Conservation (phyloP, 2,113 vertebrate species). For the Dunckerocampus dactyliophorus region DNA sequence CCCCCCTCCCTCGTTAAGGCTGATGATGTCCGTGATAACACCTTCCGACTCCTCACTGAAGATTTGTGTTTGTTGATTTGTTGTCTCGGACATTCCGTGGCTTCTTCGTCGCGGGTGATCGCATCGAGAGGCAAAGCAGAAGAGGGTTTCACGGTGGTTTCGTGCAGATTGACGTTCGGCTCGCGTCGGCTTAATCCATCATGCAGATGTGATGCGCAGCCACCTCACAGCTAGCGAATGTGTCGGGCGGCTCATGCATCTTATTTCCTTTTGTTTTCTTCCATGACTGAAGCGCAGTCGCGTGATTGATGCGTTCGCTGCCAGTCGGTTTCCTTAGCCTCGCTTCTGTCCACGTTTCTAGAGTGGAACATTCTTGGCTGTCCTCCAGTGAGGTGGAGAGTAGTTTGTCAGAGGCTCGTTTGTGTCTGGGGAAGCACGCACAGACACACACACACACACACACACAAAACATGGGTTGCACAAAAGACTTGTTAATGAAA, state of each 20-base stretch:
- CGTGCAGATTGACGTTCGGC: constrained; percentile 44
- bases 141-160: constrained; percentile 25
- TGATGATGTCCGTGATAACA: constrained; percentile 6
- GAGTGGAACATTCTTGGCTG: constrained; percentile 34
- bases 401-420: constrained; percentile 40
- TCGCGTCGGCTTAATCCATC: constrained; percentile 45
- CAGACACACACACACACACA: constrained; percentile 36
- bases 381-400: constrained; percentile 30
- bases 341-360: constrained; percentile 38
- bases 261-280: constrained; percentile 53
- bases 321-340: constrained; percentile 25
- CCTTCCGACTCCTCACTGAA: constrained; percentile 20
- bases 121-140: constrained; percentile 25
- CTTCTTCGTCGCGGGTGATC: constrained; percentile 24
- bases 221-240: constrained; percentile 21
- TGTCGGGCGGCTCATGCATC: constrained; percentile 19
- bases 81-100: constrained; percentile 15
- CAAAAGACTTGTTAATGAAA: constrained; percentile 56
- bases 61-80: constrained; percentile 10
- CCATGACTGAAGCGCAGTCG: constrained; percentile 40
- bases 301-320: constrained; percentile 39
- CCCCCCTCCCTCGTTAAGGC: too few relatives aligned
- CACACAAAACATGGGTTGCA: constrained; percentile 31
- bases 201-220: constrained; percentile 36
- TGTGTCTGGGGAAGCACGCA: constrained; percentile 44